These are phyloP conservation scores for Chirona hameri DNA, from an alignment of 2,888 invertebrate species.

Conservation along the genomic window DNA sequence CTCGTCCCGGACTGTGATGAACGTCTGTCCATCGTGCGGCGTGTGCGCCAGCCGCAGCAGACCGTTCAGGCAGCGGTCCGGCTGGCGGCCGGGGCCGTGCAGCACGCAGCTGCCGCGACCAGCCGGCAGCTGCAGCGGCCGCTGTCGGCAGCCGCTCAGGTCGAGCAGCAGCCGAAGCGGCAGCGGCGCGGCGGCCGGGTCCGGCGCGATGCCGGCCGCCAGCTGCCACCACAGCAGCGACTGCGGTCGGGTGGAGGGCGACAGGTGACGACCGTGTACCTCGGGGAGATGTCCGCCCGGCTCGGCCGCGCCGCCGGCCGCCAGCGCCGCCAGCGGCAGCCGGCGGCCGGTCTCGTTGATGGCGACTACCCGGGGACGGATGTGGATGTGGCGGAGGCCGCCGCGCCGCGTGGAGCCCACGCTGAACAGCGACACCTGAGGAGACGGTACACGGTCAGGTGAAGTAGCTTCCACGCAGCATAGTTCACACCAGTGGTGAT, in stretches of 20 bases:
- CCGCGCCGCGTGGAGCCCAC: slow-evolving; percentile 62
- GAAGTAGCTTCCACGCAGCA: no score
- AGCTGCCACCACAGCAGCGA: slow-evolving; percentile 28
- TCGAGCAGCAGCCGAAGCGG: slow-evolving; percentile 12
- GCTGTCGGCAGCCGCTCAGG: slow-evolving; percentile 12
- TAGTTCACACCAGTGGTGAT: no score
- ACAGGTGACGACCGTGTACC: slow-evolving; percentile 32
- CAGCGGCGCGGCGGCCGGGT: neutral
- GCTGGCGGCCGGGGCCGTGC: neutral
- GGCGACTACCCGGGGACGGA: slow-evolving; percentile 61
- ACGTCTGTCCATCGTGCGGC: neutral
- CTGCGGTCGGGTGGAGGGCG: neutral
- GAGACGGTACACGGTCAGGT: neutral
- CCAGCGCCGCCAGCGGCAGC: slow-evolving; percentile 46
- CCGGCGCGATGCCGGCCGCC: slow-evolving; percentile 13
- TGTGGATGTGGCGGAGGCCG: slow-evolving; percentile 62
- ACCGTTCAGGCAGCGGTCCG: neutral
- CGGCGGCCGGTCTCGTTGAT: slow-evolving; percentile 58
- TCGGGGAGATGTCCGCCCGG: slow-evolving; percentile 53
- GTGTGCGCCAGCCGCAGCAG: neutral
- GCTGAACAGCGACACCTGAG: slow-evolving; percentile 48
- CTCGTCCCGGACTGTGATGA: neutral
- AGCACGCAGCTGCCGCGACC: neutral
- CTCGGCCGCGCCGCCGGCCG: slow-evolving; percentile 41
- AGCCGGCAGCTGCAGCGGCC: neutral